phyloP scores from a whole-genome alignment of 2,797 vertebrate genomes.

The Coregonus ussuriensis region DNA sequence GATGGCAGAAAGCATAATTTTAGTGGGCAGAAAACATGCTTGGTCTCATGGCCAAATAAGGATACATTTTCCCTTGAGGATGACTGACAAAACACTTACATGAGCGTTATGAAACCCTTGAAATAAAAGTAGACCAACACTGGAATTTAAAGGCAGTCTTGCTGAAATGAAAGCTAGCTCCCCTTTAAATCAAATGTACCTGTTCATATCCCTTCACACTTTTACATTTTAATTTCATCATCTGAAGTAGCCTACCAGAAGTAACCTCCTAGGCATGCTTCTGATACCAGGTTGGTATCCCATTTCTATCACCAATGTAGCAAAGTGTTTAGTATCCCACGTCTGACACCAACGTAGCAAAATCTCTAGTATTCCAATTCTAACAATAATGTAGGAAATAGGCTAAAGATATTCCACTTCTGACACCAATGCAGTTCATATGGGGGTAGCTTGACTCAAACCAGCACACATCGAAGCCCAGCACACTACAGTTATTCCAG shows the following conservation, averaged over 20 bases:
- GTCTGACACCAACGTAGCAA: neutral
- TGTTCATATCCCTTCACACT: neutral
- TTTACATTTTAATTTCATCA: neutral
- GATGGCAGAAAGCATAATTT: too few species aligned
- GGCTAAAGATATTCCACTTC: neutral
- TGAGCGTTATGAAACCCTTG: neutral
- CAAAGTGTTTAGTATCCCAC: neutral
- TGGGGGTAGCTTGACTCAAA: neutral
- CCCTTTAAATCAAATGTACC: neutral
- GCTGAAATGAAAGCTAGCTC: neutral
- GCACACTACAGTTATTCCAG: neutral
- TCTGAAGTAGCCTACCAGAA: neutral
- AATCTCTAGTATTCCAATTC: neutral
- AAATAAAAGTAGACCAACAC: too few species aligned
- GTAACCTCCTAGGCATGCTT: neutral
- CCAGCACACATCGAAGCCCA: neutral
- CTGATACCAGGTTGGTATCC: neutral
- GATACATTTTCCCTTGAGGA: too few species aligned
- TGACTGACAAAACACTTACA: neutral
- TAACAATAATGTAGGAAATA: neutral
- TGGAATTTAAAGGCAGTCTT: neutral
- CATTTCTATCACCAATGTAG: neutral
- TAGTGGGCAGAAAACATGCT: too few species aligned
- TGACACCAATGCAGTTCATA: too few species aligned
- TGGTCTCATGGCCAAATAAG: too few species aligned